A percentile compares a stretch with the other conserved stretches of the same genome.
Evolutionary conservation across 2,888 invertebrate species (phyloP).

Genomic region (Thera obeliscata): DNA sequence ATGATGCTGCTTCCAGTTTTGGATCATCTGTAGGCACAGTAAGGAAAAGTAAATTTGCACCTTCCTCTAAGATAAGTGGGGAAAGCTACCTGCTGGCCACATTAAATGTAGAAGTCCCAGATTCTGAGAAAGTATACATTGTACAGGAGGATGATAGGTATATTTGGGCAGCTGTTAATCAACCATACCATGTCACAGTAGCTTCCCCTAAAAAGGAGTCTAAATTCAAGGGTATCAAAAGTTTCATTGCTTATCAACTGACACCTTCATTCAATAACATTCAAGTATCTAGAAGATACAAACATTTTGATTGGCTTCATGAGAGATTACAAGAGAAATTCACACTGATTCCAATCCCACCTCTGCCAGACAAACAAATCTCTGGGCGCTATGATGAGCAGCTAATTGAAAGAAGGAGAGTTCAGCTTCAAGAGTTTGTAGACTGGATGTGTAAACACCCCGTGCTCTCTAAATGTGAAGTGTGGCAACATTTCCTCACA

Average conservation of each 20-base stretch:
- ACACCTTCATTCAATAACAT: constrained; percentile 97
- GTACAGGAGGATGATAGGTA: constrained; percentile 89
- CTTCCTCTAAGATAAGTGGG: constrained; percentile 94
- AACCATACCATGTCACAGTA: constrained; percentile 93
- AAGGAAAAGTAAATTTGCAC: constrained; percentile 92
- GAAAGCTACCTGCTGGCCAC: constrained; percentile 95
- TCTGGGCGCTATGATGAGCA: constrained; percentile 98
- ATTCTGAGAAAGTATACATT: constrained; percentile 89
- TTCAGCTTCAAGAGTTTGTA: constrained; percentile 97
- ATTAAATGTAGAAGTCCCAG: constrained; percentile 87
- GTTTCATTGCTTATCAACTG: constrained; percentile 97
- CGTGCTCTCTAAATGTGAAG: constrained; percentile 94
- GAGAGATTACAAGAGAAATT: constrained; percentile 97
- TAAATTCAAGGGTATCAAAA: constrained; percentile 98
- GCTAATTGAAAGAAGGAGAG: constrained; percentile 96
- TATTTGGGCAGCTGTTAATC: constrained; percentile 90
- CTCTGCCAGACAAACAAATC: constrained; percentile 98
- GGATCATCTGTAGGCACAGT: constrained; percentile 86
- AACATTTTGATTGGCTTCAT: constrained; percentile 99
- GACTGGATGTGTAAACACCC: constrained; percentile 99
- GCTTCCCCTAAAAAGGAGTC: constrained; percentile 98
- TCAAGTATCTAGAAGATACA: constrained; percentile 97
- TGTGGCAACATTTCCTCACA: constrained; percentile 98
- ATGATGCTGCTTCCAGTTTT: constrained; percentile 83
- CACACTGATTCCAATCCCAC: constrained; percentile 97